A percentile compares a stretch with the other conserved stretches of the same genome.
These are phyloP conservation scores for Hestina assimilis DNA, from an alignment of 1,140 invertebrate species.

Conservation along the genomic window DNA sequence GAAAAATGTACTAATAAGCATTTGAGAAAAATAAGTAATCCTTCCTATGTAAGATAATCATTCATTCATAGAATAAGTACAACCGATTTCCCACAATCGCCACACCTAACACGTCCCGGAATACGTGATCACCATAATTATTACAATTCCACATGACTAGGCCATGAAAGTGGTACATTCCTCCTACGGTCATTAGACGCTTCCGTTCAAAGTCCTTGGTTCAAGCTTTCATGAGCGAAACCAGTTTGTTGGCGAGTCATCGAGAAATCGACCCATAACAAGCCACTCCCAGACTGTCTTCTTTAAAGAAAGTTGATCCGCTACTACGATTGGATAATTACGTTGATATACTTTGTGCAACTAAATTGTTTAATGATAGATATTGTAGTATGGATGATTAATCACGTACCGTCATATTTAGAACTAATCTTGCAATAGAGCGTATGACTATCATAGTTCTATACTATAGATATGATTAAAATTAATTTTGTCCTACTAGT, in stretches of 20 bases:
- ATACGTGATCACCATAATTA: slow-evolving; percentile 22
- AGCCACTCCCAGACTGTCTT: slow-evolving; percentile 44
- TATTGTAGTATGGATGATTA: no score
- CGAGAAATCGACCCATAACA: slow-evolving; percentile 57
- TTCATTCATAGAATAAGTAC: slow-evolving; percentile 2
- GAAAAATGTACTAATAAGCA: no score
- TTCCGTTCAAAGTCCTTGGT: slow-evolving; percentile 38
- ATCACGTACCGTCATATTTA: no score
- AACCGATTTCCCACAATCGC: neutral
- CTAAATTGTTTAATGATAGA: slow-evolving; percentile 7
- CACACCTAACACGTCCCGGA: slow-evolving; percentile 5
- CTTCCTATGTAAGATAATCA: no score
- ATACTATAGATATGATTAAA: no score
- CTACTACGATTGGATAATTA: slow-evolving; percentile 40
- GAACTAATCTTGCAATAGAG: no score
- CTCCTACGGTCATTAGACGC: slow-evolving; percentile 48
- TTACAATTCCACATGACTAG: slow-evolving; percentile 22
- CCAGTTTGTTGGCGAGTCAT: slow-evolving; percentile 55
- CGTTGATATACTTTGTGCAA: slow-evolving; percentile 21
- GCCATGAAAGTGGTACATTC: slow-evolving; percentile 56
- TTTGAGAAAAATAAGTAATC: no score
- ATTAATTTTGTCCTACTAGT: no score
- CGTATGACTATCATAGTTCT: no score
- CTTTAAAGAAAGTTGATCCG: slow-evolving; percentile 61
- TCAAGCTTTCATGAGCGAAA: slow-evolving; percentile 50